These are phyloP conservation scores for Drosophila santomea DNA, from an alignment of 1,140 invertebrate species.

Conservation along the genomic window DNA sequence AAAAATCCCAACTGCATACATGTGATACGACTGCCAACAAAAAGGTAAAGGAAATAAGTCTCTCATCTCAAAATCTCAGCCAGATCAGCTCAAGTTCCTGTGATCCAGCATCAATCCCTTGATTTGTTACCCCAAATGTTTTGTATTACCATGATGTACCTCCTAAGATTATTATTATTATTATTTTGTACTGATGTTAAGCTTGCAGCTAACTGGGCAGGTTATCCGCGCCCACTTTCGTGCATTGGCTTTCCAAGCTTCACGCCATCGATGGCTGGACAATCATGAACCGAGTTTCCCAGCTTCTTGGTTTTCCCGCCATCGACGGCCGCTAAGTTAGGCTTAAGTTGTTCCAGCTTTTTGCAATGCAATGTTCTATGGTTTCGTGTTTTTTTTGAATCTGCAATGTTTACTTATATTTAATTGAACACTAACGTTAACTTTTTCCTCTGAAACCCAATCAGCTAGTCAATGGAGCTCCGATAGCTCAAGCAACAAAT, in stretches of 20 bases:
- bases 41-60: constrained; percentile 77
- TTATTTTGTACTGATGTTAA: constrained; percentile 8
- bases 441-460: constrained; percentile 18
- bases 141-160: constrained; percentile 18
- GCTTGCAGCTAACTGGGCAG: constrained; percentile 17
- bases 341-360: constrained; percentile 61
- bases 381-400: constrained; percentile 41
- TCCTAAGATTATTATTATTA: too few relatives aligned
- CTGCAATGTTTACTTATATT: constrained; percentile 44
- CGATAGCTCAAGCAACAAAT: constrained; percentile 1
- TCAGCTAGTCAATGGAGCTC: constrained; percentile 9
- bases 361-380: constrained; percentile 63
- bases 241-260: constrained; percentile 8
- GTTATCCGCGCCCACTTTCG: neutral
- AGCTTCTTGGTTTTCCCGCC: neutral
- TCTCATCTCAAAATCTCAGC: constrained; percentile 21
- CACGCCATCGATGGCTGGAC: neutral
- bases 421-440: constrained; percentile 51
- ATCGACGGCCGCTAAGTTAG: constrained; percentile 45
- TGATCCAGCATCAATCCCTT: constrained; percentile 14
- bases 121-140: constrained; percentile 7
- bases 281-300: neutral
- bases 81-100: constrained; percentile 28
- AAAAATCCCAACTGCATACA: constrained; percentile 84
- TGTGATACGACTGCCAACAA: constrained; percentile 84